A percentile compares a stretch with the other conserved stretches of the same genome.
Evolutionary conservation across 2,888 invertebrate genomes (phyloP).

Genomic region (Calameuta idolon): DNA sequence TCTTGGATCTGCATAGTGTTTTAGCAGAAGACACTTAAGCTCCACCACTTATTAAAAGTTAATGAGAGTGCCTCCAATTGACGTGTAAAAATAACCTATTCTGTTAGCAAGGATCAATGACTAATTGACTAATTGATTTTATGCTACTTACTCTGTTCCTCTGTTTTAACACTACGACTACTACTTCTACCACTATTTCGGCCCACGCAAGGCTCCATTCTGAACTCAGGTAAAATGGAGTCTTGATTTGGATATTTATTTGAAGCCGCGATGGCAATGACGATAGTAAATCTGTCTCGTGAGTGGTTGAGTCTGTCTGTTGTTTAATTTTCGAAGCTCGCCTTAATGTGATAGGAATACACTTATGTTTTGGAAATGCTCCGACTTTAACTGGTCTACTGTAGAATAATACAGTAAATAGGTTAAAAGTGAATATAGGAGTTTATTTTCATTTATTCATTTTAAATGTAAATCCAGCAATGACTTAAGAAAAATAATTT

Average conservation of each 20-base stretch:
- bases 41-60: constrained; percentile 51
- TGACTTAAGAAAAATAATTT: neutral
- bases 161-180: constrained; percentile 59
- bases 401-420: neutral
- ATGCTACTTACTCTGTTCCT: constrained; percentile 56
- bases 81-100: constrained; percentile 25
- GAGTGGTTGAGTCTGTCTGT: constrained; percentile 63
- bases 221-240: constrained; percentile 84
- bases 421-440: too few relatives aligned
- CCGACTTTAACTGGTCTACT: neutral
- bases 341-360: constrained; percentile 33
- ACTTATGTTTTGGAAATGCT: neutral
- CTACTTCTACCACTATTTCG: constrained; percentile 70
- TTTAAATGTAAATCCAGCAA: neutral
- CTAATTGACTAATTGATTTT: constrained; percentile 29
- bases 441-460: too few relatives aligned
- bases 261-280: constrained; percentile 47
- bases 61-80: constrained; percentile 28
- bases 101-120: constrained; percentile 26
- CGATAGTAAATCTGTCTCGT: constrained; percentile 60
- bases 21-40: constrained; percentile 53
- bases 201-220: constrained; percentile 85
- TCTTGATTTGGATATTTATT: constrained; percentile 67
- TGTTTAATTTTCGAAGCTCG: constrained; percentile 43
- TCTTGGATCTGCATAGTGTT: constrained; percentile 49